A percentile compares a stretch with the other conserved stretches of the same genome.
phyloP scores from a whole-genome alignment of 1,140 invertebrate species.

The Pseudobourletiella spinata region DNA sequence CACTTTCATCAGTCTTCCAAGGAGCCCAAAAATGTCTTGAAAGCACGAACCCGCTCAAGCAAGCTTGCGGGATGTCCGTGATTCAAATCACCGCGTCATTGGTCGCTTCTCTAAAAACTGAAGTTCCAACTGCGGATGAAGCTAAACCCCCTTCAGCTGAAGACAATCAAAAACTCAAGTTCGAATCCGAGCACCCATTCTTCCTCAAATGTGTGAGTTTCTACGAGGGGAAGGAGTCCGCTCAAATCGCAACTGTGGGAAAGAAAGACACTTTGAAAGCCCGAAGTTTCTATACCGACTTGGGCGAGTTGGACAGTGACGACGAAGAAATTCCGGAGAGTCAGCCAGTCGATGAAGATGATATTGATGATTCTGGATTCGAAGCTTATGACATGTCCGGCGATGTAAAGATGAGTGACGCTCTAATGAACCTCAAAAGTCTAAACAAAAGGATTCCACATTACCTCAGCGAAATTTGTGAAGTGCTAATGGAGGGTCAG shows the following conservation, averaged over 20 bases:
- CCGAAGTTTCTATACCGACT: background rate
- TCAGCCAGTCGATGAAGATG: background rate
- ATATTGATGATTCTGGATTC: background rate
- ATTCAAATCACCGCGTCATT: conserved; percentile 19
- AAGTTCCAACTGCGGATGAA: background rate
- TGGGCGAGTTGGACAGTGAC: conserved; percentile 26
- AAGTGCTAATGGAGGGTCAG: conserved; percentile 12
- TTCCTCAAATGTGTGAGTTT: conserved; percentile 8
- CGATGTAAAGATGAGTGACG: conserved; percentile 8
- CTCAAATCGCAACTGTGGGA: background rate
- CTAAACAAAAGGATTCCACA: conserved; percentile 11
- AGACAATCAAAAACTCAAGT: conserved; percentile 2
- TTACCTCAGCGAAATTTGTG: conserved; percentile 28
- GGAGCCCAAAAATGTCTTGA: conserved; percentile 10
- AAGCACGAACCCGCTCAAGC: conserved; percentile 14
- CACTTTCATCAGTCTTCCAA: background rate
- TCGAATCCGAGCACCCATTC: conserved; percentile 1
- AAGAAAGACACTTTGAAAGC: background rate
- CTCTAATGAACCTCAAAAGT: conserved; percentile 8
- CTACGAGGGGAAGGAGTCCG: conserved; percentile 10
- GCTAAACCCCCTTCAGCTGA: background rate
- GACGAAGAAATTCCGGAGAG: conserved; percentile 17
- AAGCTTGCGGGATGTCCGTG: conserved; percentile 24
- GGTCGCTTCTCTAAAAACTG: conserved; percentile 1
- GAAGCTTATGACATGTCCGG: conserved; percentile 4